Base-by-base conservation (phyloP, 2,113 vertebrate genomes). In the Lepisosteus oculatus region DNA sequence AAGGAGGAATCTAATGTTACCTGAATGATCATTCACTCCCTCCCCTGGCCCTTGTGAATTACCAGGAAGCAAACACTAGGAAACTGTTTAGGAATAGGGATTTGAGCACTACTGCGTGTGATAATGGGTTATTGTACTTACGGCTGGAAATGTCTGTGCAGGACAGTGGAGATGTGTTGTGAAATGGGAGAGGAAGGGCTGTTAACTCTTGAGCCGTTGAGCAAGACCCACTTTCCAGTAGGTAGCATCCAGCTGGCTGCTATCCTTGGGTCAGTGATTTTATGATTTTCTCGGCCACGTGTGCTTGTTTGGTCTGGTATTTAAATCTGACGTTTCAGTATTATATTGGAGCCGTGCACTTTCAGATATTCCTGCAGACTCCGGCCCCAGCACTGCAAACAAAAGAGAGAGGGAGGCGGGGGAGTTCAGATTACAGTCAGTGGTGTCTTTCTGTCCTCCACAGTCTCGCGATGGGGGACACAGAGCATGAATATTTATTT, bases 401-500 rank as follows among this genome's bases (percentile, higher is more conserved):
- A 44, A 83, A 86, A 74, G 79, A 61, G 74, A 80, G 81, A 86
- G 76, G 47, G 47, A 9, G 47, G 47, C 5, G 5, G 47, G 9
- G 5, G 47, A 51, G 81, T 83, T 87, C 67, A 6, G 80, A 87
- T 88, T 86, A 86, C 80, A 78, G 81, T 83, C 80, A 42, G 41
- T 78, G 83, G 79, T 71, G 41, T 57, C 9, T 69, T 71, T 12
- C 69, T 74, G 83, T 86, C 84, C 84, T 86, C 77, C 76, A 76
- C 74, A 71, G 74, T 84, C 72, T 78, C 74, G 69, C 41, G 80
- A 84, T 67, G 79, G 76, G 71, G 76, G 83, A 71, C 54, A 71
- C 68, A 3, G 42, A 0, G 4, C 80, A 87, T 89, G 84, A 88
- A 89, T 91, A 90, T 90, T 89, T 82, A 89, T 77, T 72, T 65